Conservation (phyloP, 2,888 invertebrate genomes). For the Nemoura dubitans region DNA sequence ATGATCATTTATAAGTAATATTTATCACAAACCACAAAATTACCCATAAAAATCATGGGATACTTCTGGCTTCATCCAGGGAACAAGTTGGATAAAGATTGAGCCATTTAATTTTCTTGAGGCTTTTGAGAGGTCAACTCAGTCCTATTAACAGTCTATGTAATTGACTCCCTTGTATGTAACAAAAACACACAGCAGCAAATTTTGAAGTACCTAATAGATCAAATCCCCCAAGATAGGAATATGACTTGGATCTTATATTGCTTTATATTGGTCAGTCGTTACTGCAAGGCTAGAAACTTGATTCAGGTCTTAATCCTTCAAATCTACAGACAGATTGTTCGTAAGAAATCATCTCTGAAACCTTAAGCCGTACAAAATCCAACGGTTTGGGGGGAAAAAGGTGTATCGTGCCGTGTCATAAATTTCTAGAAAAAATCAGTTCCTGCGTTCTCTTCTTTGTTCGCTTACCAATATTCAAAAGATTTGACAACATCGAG, state of each 20-base stretch:
- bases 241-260: background rate
- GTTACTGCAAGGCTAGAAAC: too few species aligned
- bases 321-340: too few species aligned
- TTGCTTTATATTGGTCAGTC: too few species aligned
- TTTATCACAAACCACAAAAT: background rate
- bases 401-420: too few species aligned
- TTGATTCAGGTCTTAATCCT: too few species aligned
- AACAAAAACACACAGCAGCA: background rate
- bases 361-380: too few species aligned
- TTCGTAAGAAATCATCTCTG: too few species aligned
- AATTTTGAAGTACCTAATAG: background rate
- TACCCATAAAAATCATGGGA: background rate
- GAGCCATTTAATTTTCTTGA: background rate
- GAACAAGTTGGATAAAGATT: background rate
- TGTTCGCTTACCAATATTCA: background rate
- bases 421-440: background rate
- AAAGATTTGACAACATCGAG: background rate
- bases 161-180: background rate
- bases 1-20: background rate
- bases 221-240: background rate
- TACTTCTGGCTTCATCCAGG: background rate
- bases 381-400: too few species aligned
- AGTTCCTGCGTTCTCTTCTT: background rate
- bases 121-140: background rate
- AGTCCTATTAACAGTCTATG: background rate